Base-by-base conservation (phyloP, 1,140 invertebrate species). In the Cyclargus thomasi region DNA sequence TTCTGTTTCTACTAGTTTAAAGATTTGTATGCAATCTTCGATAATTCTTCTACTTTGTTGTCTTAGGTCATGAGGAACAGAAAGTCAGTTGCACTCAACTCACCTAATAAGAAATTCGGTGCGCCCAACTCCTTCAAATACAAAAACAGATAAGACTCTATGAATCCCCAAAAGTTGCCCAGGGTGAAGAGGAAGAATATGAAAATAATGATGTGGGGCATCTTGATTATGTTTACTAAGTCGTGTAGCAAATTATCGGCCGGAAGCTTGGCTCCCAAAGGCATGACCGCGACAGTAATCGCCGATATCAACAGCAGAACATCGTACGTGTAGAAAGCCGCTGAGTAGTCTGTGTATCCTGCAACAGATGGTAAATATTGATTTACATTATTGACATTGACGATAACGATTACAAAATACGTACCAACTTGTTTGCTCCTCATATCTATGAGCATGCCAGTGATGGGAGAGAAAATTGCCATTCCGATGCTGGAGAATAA, bases 111-210 rank as follows among this genome's bases (percentile, higher is more conserved):
- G 80, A 95, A 95, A 81, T 96, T 96, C 0, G 95, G 94, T 53
- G 95, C 95, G 29, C 95, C 94, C 59, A 97, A 89, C 85, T 96
- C 95, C 83, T 94, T 95, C 39, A 97, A 91, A 85, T 96, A 97
- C 70, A 96, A 92, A 81, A 97, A 97, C 0, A 97, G 88, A 80
- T 95, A 97, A 11, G 95, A 95, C 86, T 97, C 95, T 36, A 96
- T 95, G 81, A 96, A 97, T 23, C 95, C 95, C 95, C 95, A 97
- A 80, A 95, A 93, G 79, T 94, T 95, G 53, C 95, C 95, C 20
- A 96, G 83, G 17, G 94, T 91, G 78, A 95, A 96, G 16, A 96
- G 90, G 78, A 96, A 95, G 70, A 95, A 92, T 71, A 97, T 94
- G 78, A 96, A 96, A 16, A 95, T 91, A 35, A 94, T 94, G 18